Percentiles rank a stretch among this genome's conserved stretches.
phyloP scores from a whole-genome alignment of 2,113 vertebrate species.

The Romanogobio albipinnatus region DNA sequence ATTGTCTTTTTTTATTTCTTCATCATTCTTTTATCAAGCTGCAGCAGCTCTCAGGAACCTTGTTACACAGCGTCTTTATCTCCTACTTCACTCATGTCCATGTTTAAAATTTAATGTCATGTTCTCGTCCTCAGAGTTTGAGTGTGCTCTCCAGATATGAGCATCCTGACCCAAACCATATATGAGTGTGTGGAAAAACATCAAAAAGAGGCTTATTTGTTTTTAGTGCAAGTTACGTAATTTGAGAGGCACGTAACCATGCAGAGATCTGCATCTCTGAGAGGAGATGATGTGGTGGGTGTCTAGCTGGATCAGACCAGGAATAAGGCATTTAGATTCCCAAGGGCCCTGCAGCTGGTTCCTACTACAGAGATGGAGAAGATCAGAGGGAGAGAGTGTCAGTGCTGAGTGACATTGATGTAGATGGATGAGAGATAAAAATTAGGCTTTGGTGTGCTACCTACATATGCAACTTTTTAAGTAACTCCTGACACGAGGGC shows the following conservation, averaged over 20 bases:
- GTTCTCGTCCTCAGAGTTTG: conserved; percentile 17
- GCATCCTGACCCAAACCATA: not conserved
- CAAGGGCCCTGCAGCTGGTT: not conserved
- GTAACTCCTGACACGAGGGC: not conserved
- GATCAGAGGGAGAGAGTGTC: not conserved
- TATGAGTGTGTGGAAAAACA: conserved; percentile 2
- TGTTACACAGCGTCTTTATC: not conserved
- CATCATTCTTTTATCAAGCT: conserved; percentile 38
- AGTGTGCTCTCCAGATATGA: conserved; percentile 11
- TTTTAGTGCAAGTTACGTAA: conserved; percentile 13
- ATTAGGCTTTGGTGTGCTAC: not conserved
- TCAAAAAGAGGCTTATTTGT: not conserved
- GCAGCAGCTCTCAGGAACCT: not conserved
- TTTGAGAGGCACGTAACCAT: not conserved
- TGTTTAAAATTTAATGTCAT: conserved; percentile 38
- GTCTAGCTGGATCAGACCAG: conserved; percentile 5
- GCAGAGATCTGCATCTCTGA: conserved; percentile 10
- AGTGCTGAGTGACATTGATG: not conserved
- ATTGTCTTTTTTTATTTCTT: conserved; percentile 16
- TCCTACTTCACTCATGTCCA: not conserved
- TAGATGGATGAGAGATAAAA: conserved; percentile 7
- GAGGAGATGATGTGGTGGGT: conserved; percentile 25
- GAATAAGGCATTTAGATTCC: conserved; percentile 8
- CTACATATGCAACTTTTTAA: not conserved
- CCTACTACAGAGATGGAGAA: not conserved